phyloP scores from a whole-genome alignment of 2,888 invertebrate genomes.

The Zootermopsis nevadensis region DNA sequence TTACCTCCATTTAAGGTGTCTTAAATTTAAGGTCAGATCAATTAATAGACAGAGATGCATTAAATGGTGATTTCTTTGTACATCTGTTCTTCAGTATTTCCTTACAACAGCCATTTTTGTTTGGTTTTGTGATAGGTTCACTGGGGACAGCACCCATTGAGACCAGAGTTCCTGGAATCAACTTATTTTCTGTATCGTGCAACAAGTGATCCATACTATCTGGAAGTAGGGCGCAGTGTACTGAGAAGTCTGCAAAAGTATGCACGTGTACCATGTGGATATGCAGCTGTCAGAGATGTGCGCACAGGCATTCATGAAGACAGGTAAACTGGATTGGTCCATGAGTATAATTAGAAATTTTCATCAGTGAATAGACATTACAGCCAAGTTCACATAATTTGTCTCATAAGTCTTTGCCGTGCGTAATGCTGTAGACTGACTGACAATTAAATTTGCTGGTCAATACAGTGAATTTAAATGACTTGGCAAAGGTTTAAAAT shows the following conservation, averaged over 20 bases:
- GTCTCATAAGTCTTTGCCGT: too few species aligned
- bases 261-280: slow-evolving; percentile 95
- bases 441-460: too few species aligned
- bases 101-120: not conserved
- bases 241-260: slow-evolving; percentile 89
- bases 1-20: too few species aligned
- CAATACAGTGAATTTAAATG: too few species aligned
- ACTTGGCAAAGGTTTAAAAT: too few species aligned
- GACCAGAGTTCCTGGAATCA: slow-evolving; percentile 98
- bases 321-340: slow-evolving; percentile 52
- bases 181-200: slow-evolving; percentile 97
- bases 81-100: slow-evolving; percentile 23
- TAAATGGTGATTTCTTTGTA: slow-evolving; percentile 29
- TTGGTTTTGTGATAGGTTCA: slow-evolving; percentile 75
- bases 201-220: slow-evolving; percentile 94
- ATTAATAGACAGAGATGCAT: not conserved
- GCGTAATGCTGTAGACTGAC: too few species aligned
- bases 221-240: slow-evolving; percentile 90
- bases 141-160: slow-evolving; percentile 97
- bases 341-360: too few species aligned
- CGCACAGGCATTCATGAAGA: slow-evolving; percentile 73
- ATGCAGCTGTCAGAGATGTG: slow-evolving; percentile 97
- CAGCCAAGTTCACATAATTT: too few species aligned
- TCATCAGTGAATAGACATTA: too few species aligned
- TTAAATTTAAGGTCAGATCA: too few species aligned